Conservation (phyloP, 2,113 vertebrate genomes). For the Antennarius striatus region DNA sequence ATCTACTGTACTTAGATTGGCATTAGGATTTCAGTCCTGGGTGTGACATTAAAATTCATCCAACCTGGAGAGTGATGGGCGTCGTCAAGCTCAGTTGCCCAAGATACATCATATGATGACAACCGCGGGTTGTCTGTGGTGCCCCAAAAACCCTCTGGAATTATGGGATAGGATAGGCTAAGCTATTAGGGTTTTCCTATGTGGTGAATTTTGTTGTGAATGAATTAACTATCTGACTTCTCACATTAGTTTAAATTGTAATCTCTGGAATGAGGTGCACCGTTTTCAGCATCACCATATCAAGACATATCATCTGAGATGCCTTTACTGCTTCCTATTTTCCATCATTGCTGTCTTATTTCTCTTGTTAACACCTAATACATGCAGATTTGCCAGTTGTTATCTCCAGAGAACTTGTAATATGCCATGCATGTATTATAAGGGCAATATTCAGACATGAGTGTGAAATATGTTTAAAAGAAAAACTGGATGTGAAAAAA, state of each 20-base stretch:
- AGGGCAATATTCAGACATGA: slow-evolving; percentile 26
- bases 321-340: slow-evolving; percentile 29
- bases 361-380: slow-evolving; percentile 36
- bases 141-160: too few relatives aligned
- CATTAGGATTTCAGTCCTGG: slow-evolving; percentile 28
- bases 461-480: slow-evolving; percentile 27
- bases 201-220: slow-evolving; percentile 57
- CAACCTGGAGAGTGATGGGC: too few relatives aligned
- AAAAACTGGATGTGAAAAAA: neutral
- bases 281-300: slow-evolving; percentile 42
- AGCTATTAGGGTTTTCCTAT: slow-evolving; percentile 23
- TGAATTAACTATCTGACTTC: slow-evolving; percentile 41
- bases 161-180: too few relatives aligned
- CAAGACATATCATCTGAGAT: slow-evolving; percentile 30
- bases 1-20: slow-evolving; percentile 62
- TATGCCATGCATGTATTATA: slow-evolving; percentile 39
- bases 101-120: too few relatives aligned
- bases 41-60: too few relatives aligned
- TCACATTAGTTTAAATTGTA: slow-evolving; percentile 39
- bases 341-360: slow-evolving; percentile 39
- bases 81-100: too few relatives aligned
- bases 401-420: slow-evolving; percentile 32
- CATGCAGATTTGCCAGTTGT: slow-evolving; percentile 49
- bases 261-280: slow-evolving; percentile 50
- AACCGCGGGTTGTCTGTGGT: too few relatives aligned